A percentile compares a stretch with the other conserved stretches of the same genome.
Evolutionary conservation across 2,113 vertebrate genomes (phyloP).

Genomic region (Rhinoderma darwinii): DNA sequence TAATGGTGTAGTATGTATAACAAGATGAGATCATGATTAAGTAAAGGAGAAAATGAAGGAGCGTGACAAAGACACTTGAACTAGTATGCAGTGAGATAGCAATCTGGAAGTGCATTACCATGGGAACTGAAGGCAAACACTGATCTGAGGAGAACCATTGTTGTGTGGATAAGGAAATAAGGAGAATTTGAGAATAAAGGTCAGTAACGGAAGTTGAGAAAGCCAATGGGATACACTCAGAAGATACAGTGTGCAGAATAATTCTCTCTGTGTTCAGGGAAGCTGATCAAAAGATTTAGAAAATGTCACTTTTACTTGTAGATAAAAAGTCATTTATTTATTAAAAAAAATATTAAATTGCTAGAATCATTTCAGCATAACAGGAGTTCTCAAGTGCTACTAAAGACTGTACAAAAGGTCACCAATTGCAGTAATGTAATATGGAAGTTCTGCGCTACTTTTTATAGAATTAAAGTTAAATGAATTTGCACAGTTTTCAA

Average conservation of each 20-base stretch:
- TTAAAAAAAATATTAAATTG: not conserved
- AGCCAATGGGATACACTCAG: not conserved
- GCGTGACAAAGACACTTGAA: not conserved
- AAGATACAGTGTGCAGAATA: not conserved
- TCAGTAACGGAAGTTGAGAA: slow-evolving; percentile 18
- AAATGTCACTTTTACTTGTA: slow-evolving; percentile 1
- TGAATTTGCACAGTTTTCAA: not conserved
- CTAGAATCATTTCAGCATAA: not conserved
- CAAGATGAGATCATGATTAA: slow-evolving; percentile 28
- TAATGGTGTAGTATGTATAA: not conserved
- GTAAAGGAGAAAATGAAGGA: not conserved
- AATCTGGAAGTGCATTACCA: slow-evolving; percentile 27
- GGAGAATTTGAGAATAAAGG: slow-evolving; percentile 16
- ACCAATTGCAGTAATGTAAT: not conserved
- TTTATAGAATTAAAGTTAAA: no score
- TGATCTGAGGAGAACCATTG: slow-evolving; percentile 45
- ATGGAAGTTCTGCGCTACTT: no score
- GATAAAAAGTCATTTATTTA: not conserved
- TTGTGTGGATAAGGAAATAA: slow-evolving; percentile 5
- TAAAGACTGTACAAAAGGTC: not conserved
- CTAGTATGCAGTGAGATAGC: not conserved
- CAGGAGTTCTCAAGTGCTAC: not conserved
- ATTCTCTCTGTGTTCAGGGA: slow-evolving; percentile 11
- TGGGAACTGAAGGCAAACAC: slow-evolving; percentile 29
- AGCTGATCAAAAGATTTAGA: not conserved